phyloP scores from a whole-genome alignment of 2,113 vertebrate species.

The Petromus typicus region DNA sequence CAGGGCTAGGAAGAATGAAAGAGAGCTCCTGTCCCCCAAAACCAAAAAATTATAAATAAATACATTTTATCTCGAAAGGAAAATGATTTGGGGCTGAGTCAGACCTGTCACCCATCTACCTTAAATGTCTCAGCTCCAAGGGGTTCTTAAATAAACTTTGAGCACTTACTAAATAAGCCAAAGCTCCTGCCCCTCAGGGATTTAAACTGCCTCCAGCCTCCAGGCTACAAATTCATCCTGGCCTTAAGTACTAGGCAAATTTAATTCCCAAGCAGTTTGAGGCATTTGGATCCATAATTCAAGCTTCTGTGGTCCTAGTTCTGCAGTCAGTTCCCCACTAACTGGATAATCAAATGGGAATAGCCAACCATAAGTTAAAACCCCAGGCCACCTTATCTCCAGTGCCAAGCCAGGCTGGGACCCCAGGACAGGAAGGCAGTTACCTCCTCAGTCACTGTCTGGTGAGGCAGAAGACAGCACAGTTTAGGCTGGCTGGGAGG shows the following conservation, averaged over 20 bases:
- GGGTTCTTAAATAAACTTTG: neutral
- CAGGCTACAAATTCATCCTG: neutral
- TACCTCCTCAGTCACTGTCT: neutral
- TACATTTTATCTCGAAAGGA: constrained; percentile 6
- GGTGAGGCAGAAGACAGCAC: neutral
- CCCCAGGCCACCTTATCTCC: neutral
- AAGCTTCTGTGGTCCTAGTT: neutral
- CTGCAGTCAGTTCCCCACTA: neutral
- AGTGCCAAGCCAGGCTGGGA: neutral
- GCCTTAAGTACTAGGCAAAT: neutral
- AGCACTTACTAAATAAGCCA: neutral
- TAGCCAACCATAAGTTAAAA: constrained; percentile 32
- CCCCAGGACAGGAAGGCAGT: neutral
- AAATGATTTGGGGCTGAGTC: neutral
- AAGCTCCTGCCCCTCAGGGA: neutral
- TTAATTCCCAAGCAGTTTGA: neutral
- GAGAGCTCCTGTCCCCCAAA: neutral
- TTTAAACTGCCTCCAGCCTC: neutral
- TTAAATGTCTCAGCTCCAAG: neutral
- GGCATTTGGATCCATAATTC: neutral
- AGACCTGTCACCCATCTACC: neutral
- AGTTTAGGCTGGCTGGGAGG: neutral
- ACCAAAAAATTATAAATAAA: neutral
- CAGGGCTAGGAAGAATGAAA: neutral
- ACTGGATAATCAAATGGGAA: neutral